phyloP scores from a whole-genome alignment of 1,140 invertebrate species.

The Zaprionus lachaisei region DNA sequence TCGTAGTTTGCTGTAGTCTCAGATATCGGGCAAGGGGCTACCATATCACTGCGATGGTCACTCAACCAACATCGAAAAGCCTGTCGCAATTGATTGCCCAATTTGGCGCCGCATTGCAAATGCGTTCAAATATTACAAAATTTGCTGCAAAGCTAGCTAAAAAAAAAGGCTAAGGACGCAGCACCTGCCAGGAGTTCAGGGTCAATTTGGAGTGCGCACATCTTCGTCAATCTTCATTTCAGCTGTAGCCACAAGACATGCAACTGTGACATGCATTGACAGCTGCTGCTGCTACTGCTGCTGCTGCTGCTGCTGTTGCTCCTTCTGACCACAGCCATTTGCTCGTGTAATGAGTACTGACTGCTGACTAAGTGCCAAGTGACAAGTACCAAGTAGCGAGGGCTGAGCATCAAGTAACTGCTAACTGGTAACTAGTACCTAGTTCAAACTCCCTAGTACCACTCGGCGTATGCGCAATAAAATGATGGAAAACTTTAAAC shows the following conservation, averaged over 20 bases:
- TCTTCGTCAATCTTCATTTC: constrained; percentile 42
- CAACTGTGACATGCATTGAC: constrained; percentile 29
- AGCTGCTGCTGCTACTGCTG: no score
- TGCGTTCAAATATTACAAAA: neutral
- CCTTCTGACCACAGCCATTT: constrained; percentile 15
- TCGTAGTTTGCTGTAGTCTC: neutral
- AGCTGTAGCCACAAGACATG: neutral
- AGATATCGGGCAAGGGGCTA: constrained; percentile 10
- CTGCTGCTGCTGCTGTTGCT: neutral
- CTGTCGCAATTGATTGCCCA: constrained; percentile 7
- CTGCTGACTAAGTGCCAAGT: neutral
- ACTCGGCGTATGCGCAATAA: constrained; percentile 45
- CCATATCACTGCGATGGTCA: constrained; percentile 23
- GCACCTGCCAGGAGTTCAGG: constrained; percentile 12
- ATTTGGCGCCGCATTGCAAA: constrained; percentile 4
- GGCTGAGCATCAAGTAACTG: neutral
- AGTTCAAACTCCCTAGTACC: neutral
- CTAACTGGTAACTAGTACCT: neutral
- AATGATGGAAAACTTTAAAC: constrained; percentile 37
- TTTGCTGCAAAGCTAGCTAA: neutral
- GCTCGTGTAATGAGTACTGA: constrained; percentile 11
- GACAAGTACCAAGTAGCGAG: neutral
- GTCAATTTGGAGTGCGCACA: neutral
- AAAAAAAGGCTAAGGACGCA: neutral
- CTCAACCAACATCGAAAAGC: constrained; percentile 33